Percentiles rank a stretch among this genome's conserved stretches.
Conservation (phyloP, 2,888 invertebrate genomes). For the Yponomeuta malinellus region DNA sequence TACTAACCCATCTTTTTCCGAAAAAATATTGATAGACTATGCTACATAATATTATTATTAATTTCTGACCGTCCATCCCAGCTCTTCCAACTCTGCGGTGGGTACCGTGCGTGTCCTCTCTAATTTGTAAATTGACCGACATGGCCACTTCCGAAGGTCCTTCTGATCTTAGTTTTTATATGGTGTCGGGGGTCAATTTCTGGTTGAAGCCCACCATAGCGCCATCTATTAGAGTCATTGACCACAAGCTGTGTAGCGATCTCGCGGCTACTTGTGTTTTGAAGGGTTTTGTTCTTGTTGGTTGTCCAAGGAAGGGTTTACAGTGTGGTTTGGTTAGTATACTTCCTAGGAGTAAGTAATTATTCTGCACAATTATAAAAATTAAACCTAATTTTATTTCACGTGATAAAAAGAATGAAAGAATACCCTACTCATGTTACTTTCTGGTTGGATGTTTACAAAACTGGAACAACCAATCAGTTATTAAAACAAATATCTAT, state of each 20-base stretch:
- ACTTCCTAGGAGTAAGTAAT: too few species aligned
- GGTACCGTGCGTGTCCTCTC: conserved; percentile 45
- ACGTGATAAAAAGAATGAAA: too few species aligned
- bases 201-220: conserved; percentile 34
- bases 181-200: not conserved
- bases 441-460: too few species aligned
- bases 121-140: conserved; percentile 66
- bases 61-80: not conserved
- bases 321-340: not conserved
- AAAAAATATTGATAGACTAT: not conserved
- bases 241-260: conserved; percentile 31
- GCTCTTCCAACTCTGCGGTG: conserved; percentile 22
- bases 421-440: too few species aligned
- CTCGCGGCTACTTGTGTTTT: conserved; percentile 28
- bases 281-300: conserved; percentile 16
- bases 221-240: conserved; percentile 56
- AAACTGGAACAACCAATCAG: too few species aligned
- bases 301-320: not conserved
- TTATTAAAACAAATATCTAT: too few species aligned
- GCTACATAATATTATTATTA: not conserved
- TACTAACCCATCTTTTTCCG: not conserved
- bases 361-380: too few species aligned
- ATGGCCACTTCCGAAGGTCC: not conserved
- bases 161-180: not conserved
- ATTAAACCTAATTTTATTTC: too few species aligned